Evolutionary conservation across 1,140 invertebrate species (phyloP).

Genomic region (Zaprionus ornatus): DNA sequence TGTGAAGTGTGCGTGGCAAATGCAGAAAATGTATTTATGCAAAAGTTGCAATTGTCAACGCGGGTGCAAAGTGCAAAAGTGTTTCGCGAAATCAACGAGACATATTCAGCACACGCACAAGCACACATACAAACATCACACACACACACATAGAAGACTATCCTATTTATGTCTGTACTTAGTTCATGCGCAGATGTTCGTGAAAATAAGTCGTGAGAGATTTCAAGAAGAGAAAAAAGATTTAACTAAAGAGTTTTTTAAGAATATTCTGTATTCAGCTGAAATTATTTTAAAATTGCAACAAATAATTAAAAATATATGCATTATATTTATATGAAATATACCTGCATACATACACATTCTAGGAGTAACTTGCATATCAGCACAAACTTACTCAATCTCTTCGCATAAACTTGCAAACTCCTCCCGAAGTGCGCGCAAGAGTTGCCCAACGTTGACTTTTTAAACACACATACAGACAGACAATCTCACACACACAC

Average conservation of each 20-base stretch:
- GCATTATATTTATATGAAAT: too few relatives aligned
- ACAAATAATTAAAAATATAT: not conserved
- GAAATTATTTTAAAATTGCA: not conserved
- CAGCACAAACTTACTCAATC: not conserved
- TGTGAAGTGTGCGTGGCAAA: slow-evolving; percentile 52
- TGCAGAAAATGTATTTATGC: slow-evolving; percentile 80
- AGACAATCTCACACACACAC: slow-evolving; percentile 1
- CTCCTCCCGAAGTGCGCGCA: not conserved
- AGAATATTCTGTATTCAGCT: not conserved
- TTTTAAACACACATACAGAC: slow-evolving; percentile 31
- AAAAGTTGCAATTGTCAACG: slow-evolving; percentile 80
- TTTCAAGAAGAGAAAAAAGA: not conserved
- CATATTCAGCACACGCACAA: slow-evolving; percentile 16
- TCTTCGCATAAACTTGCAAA: slow-evolving; percentile 20
- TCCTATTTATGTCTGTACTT: not conserved
- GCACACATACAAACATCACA: not conserved
- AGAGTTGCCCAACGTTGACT: slow-evolving; percentile 45
- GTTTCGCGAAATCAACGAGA: slow-evolving; percentile 58
- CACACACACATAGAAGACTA: not conserved
- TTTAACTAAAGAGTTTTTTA: not conserved
- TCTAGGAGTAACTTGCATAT: not conserved
- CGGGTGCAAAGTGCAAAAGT: slow-evolving; percentile 67
- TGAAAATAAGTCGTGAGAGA: not conserved
- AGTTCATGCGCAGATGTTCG: slow-evolving; percentile 17
- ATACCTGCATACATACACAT: too few relatives aligned